Evolutionary conservation across 2,113 vertebrate species (phyloP).

Genomic region (Seriola dumerili): DNA sequence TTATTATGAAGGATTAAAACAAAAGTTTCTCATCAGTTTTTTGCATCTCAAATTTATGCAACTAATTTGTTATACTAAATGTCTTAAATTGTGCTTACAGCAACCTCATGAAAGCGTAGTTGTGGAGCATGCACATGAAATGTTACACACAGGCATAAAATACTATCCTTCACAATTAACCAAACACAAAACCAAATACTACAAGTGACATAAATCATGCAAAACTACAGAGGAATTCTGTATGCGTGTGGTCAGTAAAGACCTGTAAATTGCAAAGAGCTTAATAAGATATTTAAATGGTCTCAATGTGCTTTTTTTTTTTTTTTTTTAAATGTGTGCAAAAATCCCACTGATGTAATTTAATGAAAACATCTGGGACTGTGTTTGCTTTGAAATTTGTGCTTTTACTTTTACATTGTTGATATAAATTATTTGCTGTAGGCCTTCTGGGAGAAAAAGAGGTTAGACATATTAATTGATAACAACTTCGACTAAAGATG

Average conservation of each 20-base stretch:
- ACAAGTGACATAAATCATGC: conserved; percentile 69
- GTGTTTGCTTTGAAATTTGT: conserved; percentile 31
- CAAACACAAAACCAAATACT: conserved; percentile 65
- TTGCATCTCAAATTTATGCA: not conserved
- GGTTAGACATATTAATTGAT: conserved; percentile 58
- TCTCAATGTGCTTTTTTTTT: conserved; percentile 33
- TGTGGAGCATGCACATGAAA: conserved; percentile 72
- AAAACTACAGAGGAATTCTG: conserved; percentile 46
- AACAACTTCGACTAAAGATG: conserved; percentile 62
- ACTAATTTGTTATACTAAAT: not conserved
- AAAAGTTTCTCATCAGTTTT: not conserved
- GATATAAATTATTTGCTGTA: conserved; percentile 21
- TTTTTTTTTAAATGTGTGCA: conserved; percentile 17
- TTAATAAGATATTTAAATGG: conserved; percentile 1
- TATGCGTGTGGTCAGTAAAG: conserved; percentile 5
- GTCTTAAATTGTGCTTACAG: conserved; percentile 6
- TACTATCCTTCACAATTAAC: conserved; percentile 52
- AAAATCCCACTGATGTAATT: conserved; percentile 19
- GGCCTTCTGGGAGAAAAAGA: conserved; percentile 45
- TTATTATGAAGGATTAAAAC: not conserved
- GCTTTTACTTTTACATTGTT: conserved; percentile 32
- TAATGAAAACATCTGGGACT: conserved; percentile 19
- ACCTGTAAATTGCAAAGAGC: conserved; percentile 30
- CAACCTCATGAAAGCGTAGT: conserved; percentile 53
- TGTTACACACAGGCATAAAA: conserved; percentile 75